Evolutionary conservation across 2,888 invertebrate genomes (phyloP), one percentile per base, ranked within the genome.

Genomic region (Lithosia quadra): DNA sequence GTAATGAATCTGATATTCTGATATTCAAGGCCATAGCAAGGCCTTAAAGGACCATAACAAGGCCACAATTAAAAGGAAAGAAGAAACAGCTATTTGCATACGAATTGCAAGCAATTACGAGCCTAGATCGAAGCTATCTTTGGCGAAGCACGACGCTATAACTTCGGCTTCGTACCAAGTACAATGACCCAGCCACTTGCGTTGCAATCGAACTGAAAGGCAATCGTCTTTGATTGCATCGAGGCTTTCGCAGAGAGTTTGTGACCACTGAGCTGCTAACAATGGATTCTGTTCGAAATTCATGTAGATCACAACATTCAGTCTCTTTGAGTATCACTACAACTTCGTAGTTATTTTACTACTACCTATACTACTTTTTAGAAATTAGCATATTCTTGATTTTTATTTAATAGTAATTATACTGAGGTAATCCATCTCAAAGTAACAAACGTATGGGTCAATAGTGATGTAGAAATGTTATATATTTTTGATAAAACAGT

Each of bases 181-280:
- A 2, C 22, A 60, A 24, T 18, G 24, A 63, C 61, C 65, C 64
- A 63, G 58, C 68, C 55, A 61, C 65, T 68, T 61, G 53, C 43
- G 49, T n/a, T 59, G 64, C 74, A 69, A 74, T 67, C 66, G 63
- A 74, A 80, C 69, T 68, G 74, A 72, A 34, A 74, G 56, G 57
- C 68, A 74, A 77, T 79, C 58, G 67, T 55, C 66, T 72, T 57
- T 71, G 72, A 78, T 78, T 69, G 76, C 56, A 61, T 65, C 59
- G 65, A 60, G 69, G 68, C 67, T 66, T 55, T 53, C 39, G 33
- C 28, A 60, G 36, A 22, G 28, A 57, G 57, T 7, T 28, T 10
- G 60, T 74, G 63, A 74, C 64, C 70, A 72, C 72, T 61, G 69
- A 28, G 3, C 56, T 66, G 63, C 58, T 65, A 67, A 66, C 63